Evolutionary conservation across 1,140 invertebrate genomes (phyloP), one percentile per base, ranked within the genome.

Genomic region (Drosophila fuyamai): DNA sequence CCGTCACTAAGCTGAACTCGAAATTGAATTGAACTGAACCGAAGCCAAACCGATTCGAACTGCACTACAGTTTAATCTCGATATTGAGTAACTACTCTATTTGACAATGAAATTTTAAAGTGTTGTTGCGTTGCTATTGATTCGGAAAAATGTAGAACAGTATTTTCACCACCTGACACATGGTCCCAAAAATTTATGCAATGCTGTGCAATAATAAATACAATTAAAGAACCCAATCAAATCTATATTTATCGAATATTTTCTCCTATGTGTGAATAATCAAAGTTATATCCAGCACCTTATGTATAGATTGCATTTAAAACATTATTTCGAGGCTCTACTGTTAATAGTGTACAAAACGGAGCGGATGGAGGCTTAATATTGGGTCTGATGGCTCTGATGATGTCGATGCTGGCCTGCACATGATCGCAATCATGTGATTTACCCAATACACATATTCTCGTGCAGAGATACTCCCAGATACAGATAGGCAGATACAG

Each of bases 351-450:
- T 23, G 2, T 16, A 51, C 40, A 44, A 54, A 38, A 36, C 40
- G 46, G 46, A 44, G 36, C 38, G 70, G 72, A 56, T 51, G 58
- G 50, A 48, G 36, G 51, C 43, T 43, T 72, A 70, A 47, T 51
- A 36, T 10, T 38, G 53, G 54, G 67, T 41, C 50, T 60, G 68
- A n/a, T 59, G 67, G n/a, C 13, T 36, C 18, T 44, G n/a, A 35
- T 44, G n/a, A 35, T 46, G 40, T 32, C 32, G 66, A 13, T 16
- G 66, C 14, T 47, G 61, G 55, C 60, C 13, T 66, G 73, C 74
- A 80, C 79, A 88, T 86, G 83, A 86, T 88, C 83, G 51, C 67
- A 71, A 66, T 89, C 84, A 88, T 88, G 84, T 84, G 84, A 88
- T 78, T 89, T 80, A 78, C 61, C 58, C 61, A 36, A 36, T 10